These are phyloP conservation scores for Cichlasoma orientale DNA, from an alignment of 2,797 vertebrate genomes.

Conservation along the genomic window DNA sequence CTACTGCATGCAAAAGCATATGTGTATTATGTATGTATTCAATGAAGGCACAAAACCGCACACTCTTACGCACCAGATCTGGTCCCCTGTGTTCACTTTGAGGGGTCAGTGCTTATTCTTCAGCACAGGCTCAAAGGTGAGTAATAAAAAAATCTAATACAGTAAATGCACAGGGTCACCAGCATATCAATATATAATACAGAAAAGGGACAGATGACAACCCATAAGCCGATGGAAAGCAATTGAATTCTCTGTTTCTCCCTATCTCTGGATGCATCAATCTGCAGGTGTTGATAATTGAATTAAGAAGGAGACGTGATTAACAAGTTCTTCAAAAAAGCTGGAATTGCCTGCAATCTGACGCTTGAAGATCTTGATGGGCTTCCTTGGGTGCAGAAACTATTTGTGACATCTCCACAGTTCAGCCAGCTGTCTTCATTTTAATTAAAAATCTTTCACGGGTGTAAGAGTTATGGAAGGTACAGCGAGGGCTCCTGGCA, in stretches of 20 bases:
- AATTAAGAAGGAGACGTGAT: constrained; percentile 80
- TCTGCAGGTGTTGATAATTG: constrained; percentile 81
- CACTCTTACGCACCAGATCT: constrained; percentile 8
- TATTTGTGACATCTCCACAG: constrained; percentile 80
- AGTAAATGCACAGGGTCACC: constrained; percentile 85
- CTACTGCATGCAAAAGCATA: constrained; percentile 57
- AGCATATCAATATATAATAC: constrained; percentile 84
- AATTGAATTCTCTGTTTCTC: constrained; percentile 74
- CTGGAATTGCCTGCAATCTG: constrained; percentile 72
- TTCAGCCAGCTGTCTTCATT: constrained; percentile 81
- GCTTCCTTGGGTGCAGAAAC: constrained; percentile 68
- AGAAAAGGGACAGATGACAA: constrained; percentile 86
- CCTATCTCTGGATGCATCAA: constrained; percentile 75
- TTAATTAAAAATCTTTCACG: constrained; percentile 85
- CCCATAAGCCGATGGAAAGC: constrained; percentile 84
- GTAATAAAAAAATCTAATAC: constrained; percentile 89
- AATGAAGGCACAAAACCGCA: constrained; percentile 11
- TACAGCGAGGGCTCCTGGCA: constrained; percentile 70
- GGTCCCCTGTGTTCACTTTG: constrained; percentile 77
- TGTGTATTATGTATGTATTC: constrained; percentile 54
- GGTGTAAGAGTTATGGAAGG: constrained; percentile 79
- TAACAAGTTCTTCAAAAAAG: constrained; percentile 83
- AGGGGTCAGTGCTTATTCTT: constrained; percentile 88
- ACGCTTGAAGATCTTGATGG: constrained; percentile 66
- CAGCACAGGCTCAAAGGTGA: constrained; percentile 87